Conservation (phyloP, 2,888 invertebrate genomes). For the Diachrysia chrysitis region DNA sequence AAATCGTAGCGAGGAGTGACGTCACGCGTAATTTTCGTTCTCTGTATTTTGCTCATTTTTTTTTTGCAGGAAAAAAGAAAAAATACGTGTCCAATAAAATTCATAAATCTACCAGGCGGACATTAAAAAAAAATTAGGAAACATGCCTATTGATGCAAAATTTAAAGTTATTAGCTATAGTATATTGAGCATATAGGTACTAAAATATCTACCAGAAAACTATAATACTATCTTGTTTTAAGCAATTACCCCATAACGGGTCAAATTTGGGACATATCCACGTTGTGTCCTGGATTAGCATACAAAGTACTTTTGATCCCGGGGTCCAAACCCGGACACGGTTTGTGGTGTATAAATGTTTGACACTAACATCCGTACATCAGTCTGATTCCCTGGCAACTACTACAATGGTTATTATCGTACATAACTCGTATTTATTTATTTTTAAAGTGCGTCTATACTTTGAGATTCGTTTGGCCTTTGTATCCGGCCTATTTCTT, state of each 20-base stretch:
- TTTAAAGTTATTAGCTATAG: no score
- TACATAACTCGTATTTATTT: conserved; percentile 26
- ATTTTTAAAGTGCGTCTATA: conserved; percentile 37
- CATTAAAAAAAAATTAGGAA: no score
- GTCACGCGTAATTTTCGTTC: no score
- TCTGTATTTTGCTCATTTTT: no score
- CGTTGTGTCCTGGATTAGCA: not conserved
- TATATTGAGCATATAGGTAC: no score
- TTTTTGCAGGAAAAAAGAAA: no score
- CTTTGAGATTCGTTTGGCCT: not conserved
- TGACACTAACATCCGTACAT: not conserved
- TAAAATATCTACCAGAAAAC: no score
- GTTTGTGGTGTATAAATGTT: not conserved
- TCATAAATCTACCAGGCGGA: no score
- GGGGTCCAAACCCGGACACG: not conserved
- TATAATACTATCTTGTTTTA: not conserved
- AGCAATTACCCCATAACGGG: not conserved
- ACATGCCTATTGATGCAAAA: not conserved
- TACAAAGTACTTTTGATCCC: not conserved
- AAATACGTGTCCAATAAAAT: no score
- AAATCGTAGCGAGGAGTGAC: no score
- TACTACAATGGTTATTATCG: conserved; percentile 29
- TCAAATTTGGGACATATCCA: not conserved
- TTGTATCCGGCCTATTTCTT: not conserved
- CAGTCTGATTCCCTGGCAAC: conserved; percentile 35